phyloP scores from a whole-genome alignment of 1,140 invertebrate species.

The Scylla paramamosain region DNA sequence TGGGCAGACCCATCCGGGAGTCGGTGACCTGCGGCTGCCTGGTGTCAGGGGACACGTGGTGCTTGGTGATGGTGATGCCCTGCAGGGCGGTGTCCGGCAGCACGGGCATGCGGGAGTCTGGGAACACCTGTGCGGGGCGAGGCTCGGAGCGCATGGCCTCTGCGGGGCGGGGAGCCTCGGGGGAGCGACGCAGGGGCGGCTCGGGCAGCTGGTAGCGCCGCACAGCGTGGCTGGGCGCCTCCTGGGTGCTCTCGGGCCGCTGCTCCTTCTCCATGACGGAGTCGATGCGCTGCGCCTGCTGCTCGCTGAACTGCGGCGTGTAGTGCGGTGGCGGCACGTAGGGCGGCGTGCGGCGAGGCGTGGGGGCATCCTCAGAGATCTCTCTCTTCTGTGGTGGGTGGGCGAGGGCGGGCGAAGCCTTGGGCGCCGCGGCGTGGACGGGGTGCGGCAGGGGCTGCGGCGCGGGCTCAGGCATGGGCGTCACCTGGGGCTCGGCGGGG shows the following conservation, averaged over 20 bases:
- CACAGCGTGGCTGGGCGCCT: neutral
- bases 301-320: constrained; percentile 32
- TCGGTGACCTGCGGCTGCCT: constrained; percentile 58
- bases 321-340: neutral
- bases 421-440: neutral
- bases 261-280: constrained; percentile 70
- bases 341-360: constrained; percentile 42
- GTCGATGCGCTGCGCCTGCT: constrained; percentile 62
- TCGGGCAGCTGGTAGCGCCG: constrained; percentile 46
- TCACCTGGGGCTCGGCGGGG: neutral
- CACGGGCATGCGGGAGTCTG: constrained; percentile 67
- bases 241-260: constrained; percentile 69
- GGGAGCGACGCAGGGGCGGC: neutral
- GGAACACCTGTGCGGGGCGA: constrained; percentile 52
- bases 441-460: constrained; percentile 47
- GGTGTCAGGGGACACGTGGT: constrained; percentile 54
- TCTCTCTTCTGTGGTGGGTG: constrained; percentile 27
- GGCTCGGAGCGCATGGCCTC: constrained; percentile 51
- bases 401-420: neutral
- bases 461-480: constrained; percentile 2
- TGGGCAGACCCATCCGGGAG: constrained; percentile 59
- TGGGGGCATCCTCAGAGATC: neutral
- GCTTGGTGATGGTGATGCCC: constrained; percentile 68
- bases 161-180: neutral
- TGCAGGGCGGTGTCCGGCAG: constrained; percentile 64